Percentiles rank a stretch among this genome's conserved stretches.
phyloP scores from a whole-genome alignment of 1,140 invertebrate species.

The Drosophila miranda region DNA sequence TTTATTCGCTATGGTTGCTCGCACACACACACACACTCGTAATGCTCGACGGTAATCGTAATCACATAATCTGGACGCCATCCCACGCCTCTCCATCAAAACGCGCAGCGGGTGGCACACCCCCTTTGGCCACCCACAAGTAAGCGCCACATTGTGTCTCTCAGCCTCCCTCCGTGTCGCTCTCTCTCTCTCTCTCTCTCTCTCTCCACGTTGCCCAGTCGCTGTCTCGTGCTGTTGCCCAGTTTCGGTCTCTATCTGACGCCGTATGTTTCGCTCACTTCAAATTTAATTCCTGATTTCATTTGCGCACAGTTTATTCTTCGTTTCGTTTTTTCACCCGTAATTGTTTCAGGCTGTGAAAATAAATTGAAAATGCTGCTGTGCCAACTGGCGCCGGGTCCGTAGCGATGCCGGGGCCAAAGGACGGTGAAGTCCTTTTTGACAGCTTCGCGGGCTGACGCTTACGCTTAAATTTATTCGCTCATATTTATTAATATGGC shows the following conservation, averaged over 20 bases:
- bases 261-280: slow-evolving; percentile 78
- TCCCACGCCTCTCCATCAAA: slow-evolving; percentile 25
- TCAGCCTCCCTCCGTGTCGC: background rate
- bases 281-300: slow-evolving; percentile 79
- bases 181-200: background rate
- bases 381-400: slow-evolving; percentile 60
- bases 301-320: slow-evolving; percentile 69
- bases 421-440: slow-evolving; percentile 61
- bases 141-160: slow-evolving; percentile 39
- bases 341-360: slow-evolving; percentile 79
- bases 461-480: slow-evolving; percentile 65
- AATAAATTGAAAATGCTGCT: slow-evolving; percentile 75
- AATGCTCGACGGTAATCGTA: slow-evolving; percentile 32
- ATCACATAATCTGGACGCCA: slow-evolving; percentile 53
- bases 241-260: slow-evolving; percentile 16
- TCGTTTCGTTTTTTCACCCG: slow-evolving; percentile 30
- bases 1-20: slow-evolving; percentile 14
- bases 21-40: slow-evolving; percentile 11
- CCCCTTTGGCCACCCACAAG: slow-evolving; percentile 30
- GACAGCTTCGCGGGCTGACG: slow-evolving; percentile 75
- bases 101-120: slow-evolving; percentile 55
- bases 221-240: slow-evolving; percentile 2
- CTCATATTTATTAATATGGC: slow-evolving; percentile 28
- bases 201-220: background rate
- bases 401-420: slow-evolving; percentile 5